A percentile compares a stretch with the other conserved stretches of the same genome.
These are phyloP conservation scores for Drosophila sturtevanti DNA, from an alignment of 1,140 invertebrate species.

Conservation along the genomic window DNA sequence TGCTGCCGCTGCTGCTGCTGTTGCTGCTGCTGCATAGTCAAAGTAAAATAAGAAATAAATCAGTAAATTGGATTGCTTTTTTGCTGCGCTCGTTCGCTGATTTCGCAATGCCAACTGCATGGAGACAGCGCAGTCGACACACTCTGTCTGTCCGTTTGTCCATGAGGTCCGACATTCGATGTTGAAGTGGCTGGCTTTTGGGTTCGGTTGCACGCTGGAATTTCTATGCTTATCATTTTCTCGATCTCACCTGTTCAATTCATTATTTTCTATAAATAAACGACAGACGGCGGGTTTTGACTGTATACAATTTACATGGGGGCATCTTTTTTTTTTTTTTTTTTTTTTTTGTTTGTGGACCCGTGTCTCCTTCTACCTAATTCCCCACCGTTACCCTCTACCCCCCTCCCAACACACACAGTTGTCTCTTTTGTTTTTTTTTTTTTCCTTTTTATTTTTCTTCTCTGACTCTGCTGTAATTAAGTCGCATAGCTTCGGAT, in stretches of 20 bases:
- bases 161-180: constrained; percentile 24
- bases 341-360: not conserved
- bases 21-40: constrained; percentile 62
- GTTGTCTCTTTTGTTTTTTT: not conserved
- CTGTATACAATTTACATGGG: constrained; percentile 65
- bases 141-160: not conserved
- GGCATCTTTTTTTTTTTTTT: constrained; percentile 10
- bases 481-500: constrained; percentile 61
- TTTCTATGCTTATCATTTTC: constrained; percentile 79
- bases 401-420: not conserved
- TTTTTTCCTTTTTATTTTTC: not conserved
- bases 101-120: constrained; percentile 64
- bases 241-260: constrained; percentile 79
- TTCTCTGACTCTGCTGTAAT: constrained; percentile 45
- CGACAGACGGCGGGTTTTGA: constrained; percentile 54
- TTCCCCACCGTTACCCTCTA: too few species aligned
- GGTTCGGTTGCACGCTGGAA: constrained; percentile 63
- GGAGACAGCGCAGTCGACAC: constrained; percentile 19
- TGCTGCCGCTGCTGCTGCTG: not conserved
- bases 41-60: constrained; percentile 82
- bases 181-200: constrained; percentile 41
- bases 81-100: constrained; percentile 61
- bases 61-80: constrained; percentile 80
- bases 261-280: constrained; percentile 81
- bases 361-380: too few species aligned